Conservation (phyloP, 2,113 vertebrate genomes). For the Cervus canadensis region DNA sequence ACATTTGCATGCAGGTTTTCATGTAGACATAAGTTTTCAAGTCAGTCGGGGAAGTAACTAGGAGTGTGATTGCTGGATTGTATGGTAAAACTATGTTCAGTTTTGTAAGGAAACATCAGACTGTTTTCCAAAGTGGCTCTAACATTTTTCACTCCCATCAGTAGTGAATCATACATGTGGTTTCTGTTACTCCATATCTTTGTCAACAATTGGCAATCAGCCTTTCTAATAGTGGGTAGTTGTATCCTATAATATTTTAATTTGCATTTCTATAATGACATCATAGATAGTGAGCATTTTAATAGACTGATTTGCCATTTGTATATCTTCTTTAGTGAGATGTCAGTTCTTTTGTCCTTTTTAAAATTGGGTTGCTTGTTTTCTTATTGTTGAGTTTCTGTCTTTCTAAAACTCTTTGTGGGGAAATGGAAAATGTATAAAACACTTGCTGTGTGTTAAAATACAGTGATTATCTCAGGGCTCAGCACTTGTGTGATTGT, state of each 20-base stretch:
- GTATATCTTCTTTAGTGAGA: not conserved
- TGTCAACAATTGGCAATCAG: not conserved
- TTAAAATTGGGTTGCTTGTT: not conserved
- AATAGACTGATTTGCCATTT: not conserved
- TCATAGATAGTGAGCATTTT: not conserved
- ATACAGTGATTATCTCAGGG: not conserved
- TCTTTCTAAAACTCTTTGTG: not conserved
- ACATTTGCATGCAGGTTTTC: not conserved
- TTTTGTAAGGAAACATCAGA: not conserved
- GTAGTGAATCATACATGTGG: not conserved
- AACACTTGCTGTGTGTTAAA: not conserved
- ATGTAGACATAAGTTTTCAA: not conserved
- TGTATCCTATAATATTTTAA: not conserved
- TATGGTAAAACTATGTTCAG: not conserved
- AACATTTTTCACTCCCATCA: not conserved
- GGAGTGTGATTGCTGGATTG: not conserved
- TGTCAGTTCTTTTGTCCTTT: not conserved
- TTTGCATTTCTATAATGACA: not conserved
- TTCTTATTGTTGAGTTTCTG: not conserved
- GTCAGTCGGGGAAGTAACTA: not conserved
- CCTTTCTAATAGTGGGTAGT: not conserved
- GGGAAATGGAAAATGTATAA: not conserved
- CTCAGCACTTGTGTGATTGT: not conserved
- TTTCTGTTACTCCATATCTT: not conserved
- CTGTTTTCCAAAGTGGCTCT: not conserved